phyloP scores from a whole-genome alignment of 2,113 vertebrate species.

The Ceyx cyanopectus region DNA sequence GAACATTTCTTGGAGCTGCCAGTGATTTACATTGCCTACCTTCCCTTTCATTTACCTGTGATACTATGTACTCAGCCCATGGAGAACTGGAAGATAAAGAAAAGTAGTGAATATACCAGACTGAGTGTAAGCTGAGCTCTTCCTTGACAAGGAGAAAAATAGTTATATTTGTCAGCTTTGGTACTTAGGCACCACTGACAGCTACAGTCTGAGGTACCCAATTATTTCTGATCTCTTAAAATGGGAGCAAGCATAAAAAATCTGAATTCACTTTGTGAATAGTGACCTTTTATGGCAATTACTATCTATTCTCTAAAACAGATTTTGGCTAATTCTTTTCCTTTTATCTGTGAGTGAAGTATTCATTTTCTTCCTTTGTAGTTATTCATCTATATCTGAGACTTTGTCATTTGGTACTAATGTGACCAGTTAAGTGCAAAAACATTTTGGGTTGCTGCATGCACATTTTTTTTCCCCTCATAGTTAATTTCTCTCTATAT shows the following conservation, averaged over 20 bases:
- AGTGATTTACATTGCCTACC: neutral
- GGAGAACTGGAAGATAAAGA: neutral
- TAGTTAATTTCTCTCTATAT: neutral
- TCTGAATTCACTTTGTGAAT: neutral
- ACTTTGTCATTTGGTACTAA: neutral
- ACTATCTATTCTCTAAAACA: neutral
- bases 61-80: neutral
- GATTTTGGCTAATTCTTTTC: neutral
- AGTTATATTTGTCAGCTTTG: neutral
- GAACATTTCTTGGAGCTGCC: neutral
- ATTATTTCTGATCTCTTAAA: neutral
- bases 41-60: neutral
- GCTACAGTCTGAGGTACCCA: neutral
- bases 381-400: neutral
- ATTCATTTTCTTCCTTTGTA: rapidly evolving
- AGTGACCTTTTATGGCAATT: neutral
- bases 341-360: neutral
- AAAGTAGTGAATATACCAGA: neutral
- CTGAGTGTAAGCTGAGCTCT: neutral
- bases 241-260: neutral
- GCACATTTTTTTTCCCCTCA: neutral
- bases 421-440: neutral
- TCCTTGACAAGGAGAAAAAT: neutral
- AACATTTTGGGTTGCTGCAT: neutral
- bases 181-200: neutral